Base-by-base conservation (phyloP, 2,113 vertebrate species). In the Nipponia nippon region DNA sequence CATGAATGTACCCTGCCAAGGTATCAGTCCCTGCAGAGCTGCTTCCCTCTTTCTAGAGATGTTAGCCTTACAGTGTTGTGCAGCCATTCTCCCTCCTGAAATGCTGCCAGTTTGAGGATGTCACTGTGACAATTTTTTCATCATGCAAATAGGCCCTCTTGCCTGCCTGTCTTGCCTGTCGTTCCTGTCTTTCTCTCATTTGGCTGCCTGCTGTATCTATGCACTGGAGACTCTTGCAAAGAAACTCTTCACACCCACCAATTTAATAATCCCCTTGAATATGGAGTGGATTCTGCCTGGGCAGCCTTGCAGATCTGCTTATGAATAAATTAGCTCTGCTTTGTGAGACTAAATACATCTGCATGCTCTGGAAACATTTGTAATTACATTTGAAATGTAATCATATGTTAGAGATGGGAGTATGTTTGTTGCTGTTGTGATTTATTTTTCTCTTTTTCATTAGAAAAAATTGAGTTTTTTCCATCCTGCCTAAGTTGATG, bases 261-360 rank as follows among this genome's bases (percentile, higher is more conserved):
- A 4, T 77, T 96, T 88, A 89, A 94, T 83, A 86, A 97, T 90
- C 53, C 42, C 53, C 75, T 80, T 87, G 87, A 95, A 96, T 89
- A 93, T 92, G 89, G 84, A 96, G 84, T 90, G 71, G 76, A 70
- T 87, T 61, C 77, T 93, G 88, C 73, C 94, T 11, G 10, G 92
- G 80, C 76, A 88, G 87, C 76, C 94, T 93, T 94, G 89, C 93
- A 89, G 93, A 91, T 76, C 70, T 87, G 78, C 93, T 96, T 80
- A 90, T 95, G 95, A 97, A 97, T 95, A 96, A 95, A 97, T 96
- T 55, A 95, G 59, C 84, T 95, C 53, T 90, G 91, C 93, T 97
- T 94, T 96, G 87, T 96, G 84, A 94, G 67, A 72, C 79, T 93
- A 78, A 97, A 91, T 83, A 65, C 87, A 53, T 88, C 89, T 90